Base-by-base conservation (phyloP, 2,888 invertebrate species). In the Axea sp. region DNA sequence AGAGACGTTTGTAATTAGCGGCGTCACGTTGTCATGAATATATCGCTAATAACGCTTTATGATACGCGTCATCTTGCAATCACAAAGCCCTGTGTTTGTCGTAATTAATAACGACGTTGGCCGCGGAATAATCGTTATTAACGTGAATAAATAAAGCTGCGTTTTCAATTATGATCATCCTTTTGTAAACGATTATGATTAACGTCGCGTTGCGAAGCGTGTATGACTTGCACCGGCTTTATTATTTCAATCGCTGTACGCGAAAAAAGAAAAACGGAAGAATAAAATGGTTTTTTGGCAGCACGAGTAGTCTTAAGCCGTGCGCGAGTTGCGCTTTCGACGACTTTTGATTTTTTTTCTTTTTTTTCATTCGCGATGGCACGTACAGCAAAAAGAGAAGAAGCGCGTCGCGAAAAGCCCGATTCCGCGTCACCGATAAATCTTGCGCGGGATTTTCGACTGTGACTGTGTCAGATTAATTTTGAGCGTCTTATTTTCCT, bases 401-500 rank as follows among this genome's bases (percentile, higher is more conserved):
- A 41, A 26, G 24, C 22, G 12, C 55, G 17, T 12, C 33, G 53
- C 35, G 62, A 51, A 68, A 62, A 62, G 49, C 65, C 51, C 69
- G 71, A 59, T 65, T 53, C 30, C 31, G 30, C 68, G 45, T 55
- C 59, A 41, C 55, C 69, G 65, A 72, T 73, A 74, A 74, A 76
- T 74, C 62, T 49, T 47, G 62, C 33, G 12, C 55, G 2, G 57
- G 41, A 31, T 41, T 57, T 59, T 41, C 43, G 45, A 31, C 64
- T 55, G 60, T 39, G 47, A 49, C 55, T 51, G 43, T 39, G 65
- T 68, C 67, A 53, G 73, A 76, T 77, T 77, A 75, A 77, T 77
- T 77, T 76, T 62, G 73, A 60, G 64, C 53, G 65, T 74, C 73
- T 76, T 75, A 76, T 76, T 73, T 74, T 73, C 22, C 60, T 72